Base-by-base conservation (phyloP, 2,797 vertebrate genomes). In the Botia almorhae region DNA sequence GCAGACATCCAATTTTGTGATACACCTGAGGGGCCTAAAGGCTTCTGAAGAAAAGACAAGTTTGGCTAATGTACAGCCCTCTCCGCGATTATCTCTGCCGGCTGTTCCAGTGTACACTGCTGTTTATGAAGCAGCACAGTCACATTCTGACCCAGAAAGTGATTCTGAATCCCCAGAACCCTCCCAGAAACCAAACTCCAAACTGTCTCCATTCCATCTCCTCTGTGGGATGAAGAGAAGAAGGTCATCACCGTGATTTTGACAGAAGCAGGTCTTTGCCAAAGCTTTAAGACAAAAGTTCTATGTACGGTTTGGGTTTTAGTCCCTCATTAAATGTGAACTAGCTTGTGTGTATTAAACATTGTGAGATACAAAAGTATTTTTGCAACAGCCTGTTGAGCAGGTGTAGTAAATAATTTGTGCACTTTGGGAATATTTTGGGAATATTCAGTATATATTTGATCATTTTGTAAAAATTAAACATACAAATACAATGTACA, bases 1-100 rank as follows among this genome's bases (percentile, higher is more conserved):
- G 50, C 93, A 94, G 89, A 91, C 83, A 14, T 81, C 86, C 0
- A 93, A 91, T 19, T 94, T 95, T 83, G 89, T 89, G 83, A 88
- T 89, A 33, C 94, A 95, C 88, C 89, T 95, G 82, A 83, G 90
- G 72, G 93, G 93, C 0, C 90, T 94, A 0, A 63, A 70, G 39
- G 79, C 74, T 16, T 77, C 73, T 36, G 84, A 21, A 48, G 74
- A 64, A 14, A 69, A 65, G 11, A 60, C 5, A 1, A 13, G 36
- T 17, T 0, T 26, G 56, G 33, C 70, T 7, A 14, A 73, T 26
- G 16, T 36, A 11, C 21, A 33, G 8, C 21, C 4, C 43, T 85
- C 84, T 7, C 33, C 33, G 4, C 65, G 74, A 0, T 73, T 2
- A 0, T 72, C 78, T 13, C 68, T 72, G 7, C 70, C 83, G 39